Percentiles rank a stretch among this genome's conserved stretches.
Conservation (phyloP, 2,797 vertebrate species). For the Spheniscus humboldti region DNA sequence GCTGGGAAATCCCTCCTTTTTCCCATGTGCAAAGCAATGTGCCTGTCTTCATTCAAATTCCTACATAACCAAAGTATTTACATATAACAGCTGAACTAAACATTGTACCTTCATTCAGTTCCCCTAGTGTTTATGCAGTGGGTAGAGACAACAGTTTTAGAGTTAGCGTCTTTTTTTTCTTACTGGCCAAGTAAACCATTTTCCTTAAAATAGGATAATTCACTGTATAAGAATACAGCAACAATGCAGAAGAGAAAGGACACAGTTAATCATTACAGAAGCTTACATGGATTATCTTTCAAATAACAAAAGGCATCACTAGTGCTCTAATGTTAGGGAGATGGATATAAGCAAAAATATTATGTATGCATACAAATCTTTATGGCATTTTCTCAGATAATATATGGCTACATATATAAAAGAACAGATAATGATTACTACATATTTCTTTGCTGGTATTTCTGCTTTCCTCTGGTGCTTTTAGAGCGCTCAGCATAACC, state of each 20-base stretch:
- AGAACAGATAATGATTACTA: neutral
- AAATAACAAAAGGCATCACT: neutral
- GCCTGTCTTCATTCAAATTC: neutral
- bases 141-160: neutral
- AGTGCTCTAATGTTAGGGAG: neutral
- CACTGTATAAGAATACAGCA: neutral
- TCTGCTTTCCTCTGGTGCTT: neutral
- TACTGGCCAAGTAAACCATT: neutral
- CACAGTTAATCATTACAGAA: neutral
- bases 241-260: neutral
- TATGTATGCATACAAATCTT: neutral
- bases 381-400: neutral
- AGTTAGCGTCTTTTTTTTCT: neutral
- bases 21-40: neutral
- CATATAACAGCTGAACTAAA: neutral
- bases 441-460: neutral
- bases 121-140: neutral
- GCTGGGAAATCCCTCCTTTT: neutral
- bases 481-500: neutral
- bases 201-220: neutral
- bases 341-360: neutral
- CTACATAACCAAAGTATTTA: neutral
- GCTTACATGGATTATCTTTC: neutral
- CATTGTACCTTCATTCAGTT: neutral
- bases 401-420: neutral